Evolutionary conservation across 2,888 invertebrate genomes (phyloP), one percentile per base, ranked within the genome.

Genomic region (Eupeodes luniger): DNA sequence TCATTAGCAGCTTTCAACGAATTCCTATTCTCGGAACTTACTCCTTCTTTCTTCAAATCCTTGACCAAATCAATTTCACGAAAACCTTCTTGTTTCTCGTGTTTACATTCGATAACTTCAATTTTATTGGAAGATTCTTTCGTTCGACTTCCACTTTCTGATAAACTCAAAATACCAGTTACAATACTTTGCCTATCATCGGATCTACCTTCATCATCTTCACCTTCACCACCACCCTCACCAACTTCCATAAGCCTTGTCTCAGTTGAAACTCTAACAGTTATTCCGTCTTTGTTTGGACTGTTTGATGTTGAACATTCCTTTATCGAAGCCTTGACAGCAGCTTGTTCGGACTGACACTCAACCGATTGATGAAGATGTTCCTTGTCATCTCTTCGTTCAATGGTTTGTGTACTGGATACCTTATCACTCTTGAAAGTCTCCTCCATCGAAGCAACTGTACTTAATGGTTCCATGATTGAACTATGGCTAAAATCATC

Each of bases 121-220:
- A 90, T 91, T 12, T 91, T 91, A 40, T 90, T 90, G 3, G 90
- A 90, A 77, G 90, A 90, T 87, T 91, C 90, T 88, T 91, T 90
- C 90, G 91, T 90, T 90, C 92, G 92, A 72, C 91, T 92, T 90
- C 93, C 93, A 91, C 92, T 91, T 91, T 93, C 93, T 91, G 93
- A 93, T 93, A 93, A 91, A 91, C 92, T 93, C 93, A 93, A 91
- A 92, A 91, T 93, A 93, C 93, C 93, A 90, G 91, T 90, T 83
- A 91, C 92, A 92, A 93, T 93, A 93, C 92, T 93, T 92, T 93
- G 93, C 91, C 90, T 93, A 92, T 93, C 93, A 90, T 91, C 79
- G 75, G 81, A 49, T 3, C 27, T 27, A 27, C 9, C 40, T 40
- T 40, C 16, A 27, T 27, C 27, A 27, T 74, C 7, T 19, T 61